Percentiles rank a stretch among this genome's conserved stretches.
These are phyloP conservation scores for Notodonta dromedarius DNA, from an alignment of 2,888 invertebrate genomes.

Conservation along the genomic window DNA sequence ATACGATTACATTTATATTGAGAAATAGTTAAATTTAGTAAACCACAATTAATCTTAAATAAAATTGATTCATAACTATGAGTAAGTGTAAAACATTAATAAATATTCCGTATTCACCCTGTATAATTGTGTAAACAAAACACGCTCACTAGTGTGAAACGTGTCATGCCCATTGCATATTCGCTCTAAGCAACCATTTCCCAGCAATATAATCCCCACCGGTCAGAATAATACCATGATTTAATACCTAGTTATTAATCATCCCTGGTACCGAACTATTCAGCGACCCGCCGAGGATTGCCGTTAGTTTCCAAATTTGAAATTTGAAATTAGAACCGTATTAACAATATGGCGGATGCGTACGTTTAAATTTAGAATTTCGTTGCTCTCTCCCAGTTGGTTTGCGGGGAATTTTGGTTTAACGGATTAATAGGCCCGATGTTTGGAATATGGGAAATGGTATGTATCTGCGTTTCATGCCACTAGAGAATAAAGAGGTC, in stretches of 20 bases:
- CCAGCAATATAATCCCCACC: conserved; percentile 20
- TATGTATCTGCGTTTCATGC: too few relatives aligned
- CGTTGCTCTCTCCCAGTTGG: conserved; percentile 35
- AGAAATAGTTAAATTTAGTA: too few relatives aligned
- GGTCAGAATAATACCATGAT: conserved; percentile 68
- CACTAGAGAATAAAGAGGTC: too few relatives aligned
- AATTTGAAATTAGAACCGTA: conserved; percentile 69
- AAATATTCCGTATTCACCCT: too few relatives aligned
- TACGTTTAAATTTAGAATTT: conserved; percentile 50
- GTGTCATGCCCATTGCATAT: neutral
- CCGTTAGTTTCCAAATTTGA: conserved; percentile 63
- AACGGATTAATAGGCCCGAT: neutral
- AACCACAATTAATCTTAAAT: too few relatives aligned
- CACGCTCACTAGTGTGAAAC: neutral
- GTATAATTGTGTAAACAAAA: neutral
- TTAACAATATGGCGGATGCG: conserved; percentile 61
- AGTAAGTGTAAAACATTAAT: too few relatives aligned
- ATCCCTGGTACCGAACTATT: conserved; percentile 71
- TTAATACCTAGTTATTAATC: conserved; percentile 72
- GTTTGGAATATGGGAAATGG: too few relatives aligned
- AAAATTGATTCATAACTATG: too few relatives aligned
- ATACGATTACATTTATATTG: too few relatives aligned
- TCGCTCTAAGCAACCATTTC: neutral
- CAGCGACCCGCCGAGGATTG: conserved; percentile 67
- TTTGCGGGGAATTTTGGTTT: conserved; percentile 20